Percentiles rank a stretch among this genome's conserved stretches.
Conservation (phyloP, 53 echinoderm and acorn worm species). For the Crossaster papposus region DNA sequence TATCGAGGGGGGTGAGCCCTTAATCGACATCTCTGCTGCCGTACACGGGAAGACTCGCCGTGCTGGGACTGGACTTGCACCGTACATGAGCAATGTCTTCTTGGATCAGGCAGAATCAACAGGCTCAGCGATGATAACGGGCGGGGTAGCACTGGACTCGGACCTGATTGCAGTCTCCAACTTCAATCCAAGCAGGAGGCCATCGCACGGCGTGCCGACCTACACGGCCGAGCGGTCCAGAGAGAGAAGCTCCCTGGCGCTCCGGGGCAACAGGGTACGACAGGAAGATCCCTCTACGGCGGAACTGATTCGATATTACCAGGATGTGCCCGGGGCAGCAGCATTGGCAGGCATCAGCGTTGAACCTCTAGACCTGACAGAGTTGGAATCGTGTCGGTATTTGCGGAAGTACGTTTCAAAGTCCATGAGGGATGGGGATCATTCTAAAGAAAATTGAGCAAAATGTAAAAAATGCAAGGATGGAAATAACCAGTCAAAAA, state of each 20-base stretch:
- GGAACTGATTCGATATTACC: constrained; percentile 12
- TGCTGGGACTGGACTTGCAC: constrained; percentile 1
- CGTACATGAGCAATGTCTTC: constrained; percentile 15
- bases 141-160: constrained; percentile 22
- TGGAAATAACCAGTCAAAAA: too few species aligned
- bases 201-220: constrained; percentile 13
- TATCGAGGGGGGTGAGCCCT: constrained; percentile 3
- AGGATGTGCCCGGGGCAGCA: constrained; percentile 17
- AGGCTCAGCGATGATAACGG: not conserved
- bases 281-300: constrained; percentile 9
- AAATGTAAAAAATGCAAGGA: not conserved
- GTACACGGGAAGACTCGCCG: constrained; percentile 17
- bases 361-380: constrained; percentile 3
- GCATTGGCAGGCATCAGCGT: constrained; percentile 17
- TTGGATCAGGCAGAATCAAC: not conserved
- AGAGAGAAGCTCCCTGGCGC: constrained; percentile 22
- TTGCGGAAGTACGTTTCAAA: constrained; percentile 39
- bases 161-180: constrained; percentile 26
- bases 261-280: constrained; percentile 17
- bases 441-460: not conserved
- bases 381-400: constrained; percentile 45
- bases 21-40: constrained; percentile 21
- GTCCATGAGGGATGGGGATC: constrained; percentile 34
- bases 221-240: constrained; percentile 31
- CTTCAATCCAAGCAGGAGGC: constrained; percentile 15